phyloP scores from a whole-genome alignment of 92 coral and sea anemone genomes.

The Diadumene lineata region DNA sequence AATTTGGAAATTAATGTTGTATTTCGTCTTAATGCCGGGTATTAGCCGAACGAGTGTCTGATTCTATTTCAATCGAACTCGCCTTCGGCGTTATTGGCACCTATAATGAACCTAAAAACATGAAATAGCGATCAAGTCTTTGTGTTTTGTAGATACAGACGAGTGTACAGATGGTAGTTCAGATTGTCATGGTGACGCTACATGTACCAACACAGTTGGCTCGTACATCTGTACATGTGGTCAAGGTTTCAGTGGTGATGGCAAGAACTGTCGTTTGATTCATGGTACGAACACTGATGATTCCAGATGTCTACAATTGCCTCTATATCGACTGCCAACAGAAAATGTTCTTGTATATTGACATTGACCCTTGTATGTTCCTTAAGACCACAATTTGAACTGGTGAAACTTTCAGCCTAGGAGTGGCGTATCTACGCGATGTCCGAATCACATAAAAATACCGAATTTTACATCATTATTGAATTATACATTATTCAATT shows the following conservation, averaged over 20 bases:
- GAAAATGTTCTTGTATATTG: background rate
- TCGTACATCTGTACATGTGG: conserved; percentile 57
- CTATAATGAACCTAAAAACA: too few relatives aligned
- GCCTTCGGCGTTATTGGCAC: background rate
- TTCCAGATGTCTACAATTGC: background rate
- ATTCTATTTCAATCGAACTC: background rate
- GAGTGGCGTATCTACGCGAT: too few relatives aligned
- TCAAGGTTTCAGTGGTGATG: conserved; percentile 49
- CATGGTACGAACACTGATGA: conserved; percentile 16
- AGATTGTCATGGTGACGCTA: conserved; percentile 25
- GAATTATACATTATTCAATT: too few relatives aligned
- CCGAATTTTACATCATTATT: too few relatives aligned
- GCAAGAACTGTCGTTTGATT: conserved; percentile 14
- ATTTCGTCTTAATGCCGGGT: too few relatives aligned
- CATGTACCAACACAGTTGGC: conserved; percentile 52
- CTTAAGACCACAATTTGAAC: too few relatives aligned
- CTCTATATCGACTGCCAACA: background rate
- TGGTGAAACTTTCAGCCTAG: too few relatives aligned
- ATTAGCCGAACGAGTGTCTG: too few relatives aligned
- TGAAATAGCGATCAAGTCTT: too few relatives aligned
- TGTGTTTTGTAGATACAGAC: conserved; percentile 35
- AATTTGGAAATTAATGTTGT: too few relatives aligned
- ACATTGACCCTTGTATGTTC: background rate
- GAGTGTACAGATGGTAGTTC: conserved; percentile 30
- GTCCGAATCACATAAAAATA: too few relatives aligned